Conservation (phyloP, 2,113 vertebrate genomes). For the Pseudorhombus dupliciocellatus region DNA sequence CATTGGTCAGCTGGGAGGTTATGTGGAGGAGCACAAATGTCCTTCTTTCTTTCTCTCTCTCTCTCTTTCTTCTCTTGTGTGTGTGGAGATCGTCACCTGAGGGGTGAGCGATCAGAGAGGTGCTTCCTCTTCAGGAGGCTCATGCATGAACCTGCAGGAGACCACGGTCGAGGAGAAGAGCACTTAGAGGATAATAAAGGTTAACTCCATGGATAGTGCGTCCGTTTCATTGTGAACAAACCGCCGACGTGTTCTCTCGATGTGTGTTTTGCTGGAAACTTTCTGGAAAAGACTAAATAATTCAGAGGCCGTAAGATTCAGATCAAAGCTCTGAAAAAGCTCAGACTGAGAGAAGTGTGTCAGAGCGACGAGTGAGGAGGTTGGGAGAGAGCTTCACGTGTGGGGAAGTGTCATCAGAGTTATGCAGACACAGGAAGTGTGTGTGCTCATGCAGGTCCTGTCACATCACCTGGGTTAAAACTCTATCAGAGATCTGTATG, state of each 20-base stretch:
- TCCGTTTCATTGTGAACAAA: not conserved
- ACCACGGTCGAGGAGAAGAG: not conserved
- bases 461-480: slow-evolving; percentile 40
- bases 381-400: not conserved
- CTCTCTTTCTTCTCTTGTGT: too few species aligned
- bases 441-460: not conserved
- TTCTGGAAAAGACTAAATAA: too few species aligned
- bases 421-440: not conserved
- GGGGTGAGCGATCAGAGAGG: not conserved
- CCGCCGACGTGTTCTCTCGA: not conserved
- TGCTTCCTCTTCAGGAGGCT: not conserved
- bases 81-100: not conserved
- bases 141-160: not conserved
- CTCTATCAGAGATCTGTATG: slow-evolving; percentile 59
- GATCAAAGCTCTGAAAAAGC: too few species aligned
- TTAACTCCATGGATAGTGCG: not conserved
- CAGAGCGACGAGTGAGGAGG: too few species aligned
- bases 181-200: too few species aligned
- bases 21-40: slow-evolving; percentile 3
- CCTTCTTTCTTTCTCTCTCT: slow-evolving; percentile 15
- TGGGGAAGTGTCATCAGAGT: not conserved
- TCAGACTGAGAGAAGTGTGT: too few species aligned
- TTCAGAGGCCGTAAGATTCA: too few species aligned
- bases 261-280: too few species aligned
- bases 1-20: slow-evolving; percentile 44